Percentiles rank a stretch among this genome's conserved stretches.
Conservation (phyloP, 1,140 invertebrate species). For the Phthorimaea operculella region DNA sequence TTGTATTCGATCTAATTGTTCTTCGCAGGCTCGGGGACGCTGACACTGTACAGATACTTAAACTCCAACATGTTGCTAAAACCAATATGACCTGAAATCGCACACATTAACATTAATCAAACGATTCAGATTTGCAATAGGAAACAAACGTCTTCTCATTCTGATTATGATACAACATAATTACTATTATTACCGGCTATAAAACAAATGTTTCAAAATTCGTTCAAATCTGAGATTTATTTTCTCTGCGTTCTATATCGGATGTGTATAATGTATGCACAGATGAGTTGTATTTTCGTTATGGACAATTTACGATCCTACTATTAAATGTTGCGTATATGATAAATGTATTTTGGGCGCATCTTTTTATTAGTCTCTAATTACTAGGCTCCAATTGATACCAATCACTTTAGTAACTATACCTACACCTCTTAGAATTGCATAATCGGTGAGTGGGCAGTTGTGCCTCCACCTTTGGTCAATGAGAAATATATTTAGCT, state of each 20-base stretch:
- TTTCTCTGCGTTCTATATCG: not conserved
- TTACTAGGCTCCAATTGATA: conserved; percentile 18
- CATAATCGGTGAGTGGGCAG: conserved; percentile 24
- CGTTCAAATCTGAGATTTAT: not conserved
- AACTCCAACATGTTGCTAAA: conserved; percentile 8
- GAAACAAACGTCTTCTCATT: not conserved
- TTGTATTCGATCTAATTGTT: conserved; percentile 12
- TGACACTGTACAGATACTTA: conserved; percentile 2
- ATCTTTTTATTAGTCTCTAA: conserved; percentile 10
- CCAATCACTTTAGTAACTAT: conserved; percentile 18
- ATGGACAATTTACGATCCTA: conserved; percentile 1
- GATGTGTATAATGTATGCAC: not conserved
- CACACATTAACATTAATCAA: not conserved
- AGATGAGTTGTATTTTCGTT: not conserved
- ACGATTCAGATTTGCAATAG: not conserved
- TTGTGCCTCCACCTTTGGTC: not conserved
- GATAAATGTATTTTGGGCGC: not conserved
- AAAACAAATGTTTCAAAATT: not conserved
- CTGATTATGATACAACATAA: not conserved
- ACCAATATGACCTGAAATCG: not conserved
- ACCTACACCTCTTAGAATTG: conserved; percentile 20
- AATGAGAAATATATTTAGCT: conserved; percentile 10
- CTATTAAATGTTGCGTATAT: not conserved
- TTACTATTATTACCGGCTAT: not conserved
- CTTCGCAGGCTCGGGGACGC: conserved; percentile 19